A percentile compares a stretch with the other conserved stretches of the same genome.
These are phyloP conservation scores for Columba guinea DNA, from an alignment of 2,797 vertebrate genomes.

Conservation along the genomic window DNA sequence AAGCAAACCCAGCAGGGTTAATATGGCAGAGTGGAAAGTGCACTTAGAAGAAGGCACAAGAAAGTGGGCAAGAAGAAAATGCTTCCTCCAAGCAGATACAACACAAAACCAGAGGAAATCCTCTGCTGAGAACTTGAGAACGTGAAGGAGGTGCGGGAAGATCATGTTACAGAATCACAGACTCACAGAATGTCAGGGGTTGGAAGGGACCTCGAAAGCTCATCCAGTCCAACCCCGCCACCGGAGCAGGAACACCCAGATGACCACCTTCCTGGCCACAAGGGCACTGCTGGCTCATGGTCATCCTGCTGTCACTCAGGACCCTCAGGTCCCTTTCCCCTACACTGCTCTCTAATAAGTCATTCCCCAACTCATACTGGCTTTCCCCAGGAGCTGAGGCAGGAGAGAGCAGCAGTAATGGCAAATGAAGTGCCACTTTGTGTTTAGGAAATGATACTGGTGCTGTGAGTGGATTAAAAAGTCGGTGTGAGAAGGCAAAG, in stretches of 20 bases:
- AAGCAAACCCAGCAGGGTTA: background rate
- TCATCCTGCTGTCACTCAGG: too few species aligned
- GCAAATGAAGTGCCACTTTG: rapidly evolving
- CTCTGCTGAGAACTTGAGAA: background rate
- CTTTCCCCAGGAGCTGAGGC: background rate
- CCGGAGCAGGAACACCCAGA: too few species aligned
- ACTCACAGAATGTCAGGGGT: too few species aligned
- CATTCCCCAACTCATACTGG: too few species aligned
- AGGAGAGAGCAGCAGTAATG: background rate
- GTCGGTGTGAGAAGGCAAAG: rapidly evolving
- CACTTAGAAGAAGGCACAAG: background rate
- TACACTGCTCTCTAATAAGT: too few species aligned
- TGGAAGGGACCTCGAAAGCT: too few species aligned
- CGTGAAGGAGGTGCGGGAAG: background rate
- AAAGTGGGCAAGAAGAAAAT: background rate
- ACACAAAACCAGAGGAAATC: background rate
- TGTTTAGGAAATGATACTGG: background rate
- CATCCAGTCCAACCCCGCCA: too few species aligned
- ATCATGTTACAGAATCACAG: background rate
- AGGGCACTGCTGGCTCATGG: too few species aligned
- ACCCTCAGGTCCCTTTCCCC: too few species aligned
- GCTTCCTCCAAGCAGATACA: background rate
- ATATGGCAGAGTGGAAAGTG: background rate
- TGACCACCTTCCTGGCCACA: too few species aligned
- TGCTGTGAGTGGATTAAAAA: background rate